phyloP scores from a whole-genome alignment of 2,113 vertebrate species.

The Smithornis capensis region DNA sequence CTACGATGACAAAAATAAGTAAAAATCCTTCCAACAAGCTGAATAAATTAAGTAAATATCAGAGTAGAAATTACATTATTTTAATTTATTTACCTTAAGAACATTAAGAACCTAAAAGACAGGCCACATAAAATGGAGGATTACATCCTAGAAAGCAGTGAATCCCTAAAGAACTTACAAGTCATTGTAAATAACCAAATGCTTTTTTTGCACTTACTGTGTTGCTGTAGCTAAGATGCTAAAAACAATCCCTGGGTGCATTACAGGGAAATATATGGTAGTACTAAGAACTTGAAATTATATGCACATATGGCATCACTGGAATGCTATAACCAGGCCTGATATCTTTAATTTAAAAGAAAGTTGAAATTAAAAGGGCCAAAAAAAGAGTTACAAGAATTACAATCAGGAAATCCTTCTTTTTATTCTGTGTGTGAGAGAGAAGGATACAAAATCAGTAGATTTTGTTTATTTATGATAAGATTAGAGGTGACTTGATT shows the following conservation, averaged over 20 bases:
- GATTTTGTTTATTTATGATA: neutral
- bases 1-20: neutral
- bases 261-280: slow-evolving; percentile 55
- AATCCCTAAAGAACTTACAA: slow-evolving; percentile 37
- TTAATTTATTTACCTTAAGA: slow-evolving; percentile 42
- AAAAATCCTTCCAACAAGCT: slow-evolving; percentile 4
- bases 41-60: slow-evolving; percentile 11
- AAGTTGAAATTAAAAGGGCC: slow-evolving; percentile 17
- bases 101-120: neutral
- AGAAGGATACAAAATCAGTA: neutral
- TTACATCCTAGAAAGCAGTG: slow-evolving; percentile 18
- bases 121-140: slow-evolving; percentile 12
- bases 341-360: slow-evolving; percentile 20
- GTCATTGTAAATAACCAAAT: slow-evolving; percentile 35
- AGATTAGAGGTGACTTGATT: neutral
- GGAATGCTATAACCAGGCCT: neutral
- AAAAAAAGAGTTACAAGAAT: neutral
- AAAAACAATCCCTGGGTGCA: slow-evolving; percentile 40
- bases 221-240: slow-evolving; percentile 26
- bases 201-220: slow-evolving; percentile 29
- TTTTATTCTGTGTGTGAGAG: neutral
- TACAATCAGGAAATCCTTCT: neutral
- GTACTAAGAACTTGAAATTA: slow-evolving; percentile 50
- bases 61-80: neutral
- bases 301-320: slow-evolving; percentile 52